Evolutionary conservation across 2,113 vertebrate genomes (phyloP), one percentile per base, ranked within the genome.

Genomic region (Larimichthys crocea): DNA sequence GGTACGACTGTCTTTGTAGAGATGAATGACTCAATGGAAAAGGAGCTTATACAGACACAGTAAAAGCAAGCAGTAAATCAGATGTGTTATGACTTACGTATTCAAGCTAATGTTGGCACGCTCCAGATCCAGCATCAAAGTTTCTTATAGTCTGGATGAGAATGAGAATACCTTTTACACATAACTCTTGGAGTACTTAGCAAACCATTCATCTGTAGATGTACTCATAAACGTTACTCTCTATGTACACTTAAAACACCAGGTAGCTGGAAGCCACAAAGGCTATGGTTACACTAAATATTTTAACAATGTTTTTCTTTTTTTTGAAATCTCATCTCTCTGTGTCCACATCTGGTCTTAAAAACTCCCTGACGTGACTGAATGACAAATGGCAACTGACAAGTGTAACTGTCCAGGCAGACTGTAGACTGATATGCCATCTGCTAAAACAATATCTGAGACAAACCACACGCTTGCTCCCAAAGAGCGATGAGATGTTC

Each of bases 391-490:
- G 0, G 63, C 4, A 0, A 16, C n/a, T 48, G 42, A 60, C 2
- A 2, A 29, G 35, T 57, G 10, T 55, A 62, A 69, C n/a, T 29
- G 29, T 64, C 48, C 48, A 53, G 65, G 26, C 59, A 64, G 67
- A 42, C 50, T 49, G 19, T 12, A 20, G 10, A 0, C 56, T 24
- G 19, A 35, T n/a, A 10, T 48, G 44, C 56, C 24, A 22, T 40
- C 67, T 72, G 59, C 67, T 42, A 50, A 31, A 67, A 26, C n/a
- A 24, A 50, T 44, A 40, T 71, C 52, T 20, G 2, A 26, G 40
- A 61, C 64, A 68, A 69, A 50, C 76, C 31, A 7, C 40, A 49
- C 6, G 49, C 42, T 65, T 48, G 69, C 44, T 79, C 56, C 35
- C 56, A 12, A 9, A 52, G 52, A 69, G 31, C 48, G 22, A 40